Percentiles rank a stretch among this genome's conserved stretches.
Evolutionary conservation across 1,140 invertebrate genomes (phyloP).

Genomic region (Trichonephila inaurata): DNA sequence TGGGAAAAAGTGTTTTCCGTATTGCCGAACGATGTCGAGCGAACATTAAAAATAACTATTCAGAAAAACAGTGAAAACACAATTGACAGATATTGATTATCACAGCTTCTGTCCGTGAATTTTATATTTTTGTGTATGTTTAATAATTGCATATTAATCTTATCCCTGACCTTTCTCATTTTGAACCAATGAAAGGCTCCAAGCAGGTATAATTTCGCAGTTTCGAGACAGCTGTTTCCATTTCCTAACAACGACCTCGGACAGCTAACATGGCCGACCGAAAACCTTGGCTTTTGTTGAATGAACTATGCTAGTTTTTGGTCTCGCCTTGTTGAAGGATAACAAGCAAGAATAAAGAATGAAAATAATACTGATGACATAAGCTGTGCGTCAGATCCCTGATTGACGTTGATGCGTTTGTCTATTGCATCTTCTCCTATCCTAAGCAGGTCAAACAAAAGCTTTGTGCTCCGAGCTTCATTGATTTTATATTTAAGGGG

Average conservation of each 20-base stretch:
- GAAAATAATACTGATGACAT: conserved; percentile 52
- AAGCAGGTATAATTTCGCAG: conserved; percentile 19
- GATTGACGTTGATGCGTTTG: conserved; percentile 53
- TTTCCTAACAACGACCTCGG: conserved; percentile 22
- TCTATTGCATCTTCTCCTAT: conserved; percentile 6
- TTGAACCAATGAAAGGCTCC: neutral
- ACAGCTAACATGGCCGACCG: conserved; percentile 26
- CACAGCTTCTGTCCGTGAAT: neutral
- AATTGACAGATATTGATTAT: conserved; percentile 18
- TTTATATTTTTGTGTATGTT: neutral
- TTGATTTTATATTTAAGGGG: conserved; percentile 7
- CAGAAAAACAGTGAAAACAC: neutral
- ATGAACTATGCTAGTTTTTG: conserved; percentile 37
- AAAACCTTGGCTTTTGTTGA: conserved; percentile 57
- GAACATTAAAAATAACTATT: neutral
- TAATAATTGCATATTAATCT: neutral
- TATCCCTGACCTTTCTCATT: conserved; percentile 24
- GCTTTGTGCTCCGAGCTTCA: neutral
- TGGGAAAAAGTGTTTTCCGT: neutral
- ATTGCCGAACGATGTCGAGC: neutral
- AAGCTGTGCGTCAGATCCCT: conserved; percentile 33
- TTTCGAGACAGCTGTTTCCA: conserved; percentile 34
- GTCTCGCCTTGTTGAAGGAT: conserved; percentile 48
- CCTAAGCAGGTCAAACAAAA: conserved; percentile 26
- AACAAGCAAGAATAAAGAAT: conserved; percentile 31